Percentiles rank a stretch among this genome's conserved stretches.
Conservation (phyloP, 2,888 invertebrate species). For the Xanthia icteritia region DNA sequence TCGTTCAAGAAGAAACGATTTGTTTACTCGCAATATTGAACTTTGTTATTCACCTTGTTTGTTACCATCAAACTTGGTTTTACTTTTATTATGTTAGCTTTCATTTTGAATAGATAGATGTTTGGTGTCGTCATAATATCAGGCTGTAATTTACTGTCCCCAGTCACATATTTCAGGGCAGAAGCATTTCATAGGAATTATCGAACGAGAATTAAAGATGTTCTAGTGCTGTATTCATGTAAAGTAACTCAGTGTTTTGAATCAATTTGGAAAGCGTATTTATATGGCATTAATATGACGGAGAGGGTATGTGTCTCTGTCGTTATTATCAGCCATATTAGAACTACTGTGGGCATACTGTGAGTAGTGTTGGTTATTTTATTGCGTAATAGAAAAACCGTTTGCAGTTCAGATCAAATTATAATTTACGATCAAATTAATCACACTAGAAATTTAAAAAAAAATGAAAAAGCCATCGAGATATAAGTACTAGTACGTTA, state of each 20-base stretch:
- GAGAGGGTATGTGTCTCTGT: too few species aligned
- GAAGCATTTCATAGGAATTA: background rate
- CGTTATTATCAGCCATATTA: too few species aligned
- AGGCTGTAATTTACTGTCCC: background rate
- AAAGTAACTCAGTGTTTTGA: background rate
- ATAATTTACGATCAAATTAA: too few species aligned
- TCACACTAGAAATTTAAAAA: too few species aligned
- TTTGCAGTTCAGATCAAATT: too few species aligned
- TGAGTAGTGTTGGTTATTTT: too few species aligned
- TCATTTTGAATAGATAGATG: conserved; percentile 20
- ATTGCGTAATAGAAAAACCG: too few species aligned
- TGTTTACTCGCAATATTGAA: conserved; percentile 45
- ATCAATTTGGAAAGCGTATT: background rate
- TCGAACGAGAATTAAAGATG: background rate
- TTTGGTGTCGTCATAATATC: conserved; percentile 4
- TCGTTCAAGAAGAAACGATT: conserved; percentile 28
- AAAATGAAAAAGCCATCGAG: too few species aligned
- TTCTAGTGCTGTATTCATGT: background rate
- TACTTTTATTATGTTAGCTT: conserved; percentile 41
- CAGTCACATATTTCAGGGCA: background rate
- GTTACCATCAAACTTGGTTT: conserved; percentile 35
- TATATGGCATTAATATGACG: too few species aligned
- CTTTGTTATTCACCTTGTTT: conserved; percentile 43
- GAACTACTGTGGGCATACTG: too few species aligned
- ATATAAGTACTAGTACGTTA: too few species aligned